Evolutionary conservation across 2,797 vertebrate species (phyloP), one percentile per base, ranked within the genome.

Genomic region (Melopsittacus undulatus): DNA sequence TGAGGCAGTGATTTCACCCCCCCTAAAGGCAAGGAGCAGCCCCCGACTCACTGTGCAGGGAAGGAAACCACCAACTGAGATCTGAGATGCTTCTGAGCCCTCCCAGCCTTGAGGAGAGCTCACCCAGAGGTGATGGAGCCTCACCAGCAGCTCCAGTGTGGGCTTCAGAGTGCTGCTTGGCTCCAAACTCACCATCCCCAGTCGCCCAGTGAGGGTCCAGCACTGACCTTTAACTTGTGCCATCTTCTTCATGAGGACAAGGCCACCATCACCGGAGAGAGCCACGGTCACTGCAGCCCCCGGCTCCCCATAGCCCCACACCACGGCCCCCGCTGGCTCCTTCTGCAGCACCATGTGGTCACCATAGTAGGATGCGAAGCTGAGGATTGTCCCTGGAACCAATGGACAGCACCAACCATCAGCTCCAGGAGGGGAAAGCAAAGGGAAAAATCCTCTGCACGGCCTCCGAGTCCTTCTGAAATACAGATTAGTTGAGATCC

Each of bases 271-370:
- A 49, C 77, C 95, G 3, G 45, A 84, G 77, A 99, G 51, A 32
- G 15, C 93, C 76, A 99, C 82, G 0, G 89, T 97, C 76, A 99
- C 98, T 4, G 34, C 4, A 5, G 97, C 96, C 22, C 97, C 98
- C 0, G 90, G 82, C 5, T 83, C 59, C 7, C 98, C 98, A 3
- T 97, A 98, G 57, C 99, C 99, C 99, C 99, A 99, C 70, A 99
- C 42, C 83, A 98, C 96, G 0, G 99, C 98, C 42, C 96, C 97
- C 20, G 98, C 97, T 0, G 99, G 99, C 76, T 97, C 97, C 97
- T 97, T 98, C 98, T 99, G 99, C 62, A 99, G 94, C 75, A 99
- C 99, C 99, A 99, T 99, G 97, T 98, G 98, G 87, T 98, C 81
- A 5, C 97, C 97, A 77, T 99, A 98, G 96, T 98, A 99, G 30